Evolutionary conservation across 2,113 vertebrate genomes (phyloP).

Genomic region (Nesogale talazaci): DNA sequence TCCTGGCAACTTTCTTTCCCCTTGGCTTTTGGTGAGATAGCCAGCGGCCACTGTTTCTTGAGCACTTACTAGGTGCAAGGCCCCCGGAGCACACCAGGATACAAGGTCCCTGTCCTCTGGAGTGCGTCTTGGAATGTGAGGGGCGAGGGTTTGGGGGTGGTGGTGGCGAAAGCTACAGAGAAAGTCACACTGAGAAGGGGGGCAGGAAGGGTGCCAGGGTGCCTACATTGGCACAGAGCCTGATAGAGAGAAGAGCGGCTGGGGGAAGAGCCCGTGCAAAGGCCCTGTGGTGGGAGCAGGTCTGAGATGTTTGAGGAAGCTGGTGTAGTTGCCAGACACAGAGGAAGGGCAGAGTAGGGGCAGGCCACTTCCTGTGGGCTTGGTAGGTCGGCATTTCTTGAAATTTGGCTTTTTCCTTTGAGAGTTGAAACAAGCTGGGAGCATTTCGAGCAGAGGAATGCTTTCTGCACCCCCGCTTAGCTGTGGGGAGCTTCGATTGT

Average conservation of each 20-base stretch:
- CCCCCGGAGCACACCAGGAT: background rate
- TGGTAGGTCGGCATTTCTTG: background rate
- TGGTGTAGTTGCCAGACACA: background rate
- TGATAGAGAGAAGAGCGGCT: background rate
- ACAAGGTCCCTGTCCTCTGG: background rate
- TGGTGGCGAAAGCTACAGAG: background rate
- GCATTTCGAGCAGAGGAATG: background rate
- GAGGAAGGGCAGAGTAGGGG: background rate
- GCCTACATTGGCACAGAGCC: background rate
- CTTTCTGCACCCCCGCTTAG: background rate
- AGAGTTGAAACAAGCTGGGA: background rate
- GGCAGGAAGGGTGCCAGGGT: background rate
- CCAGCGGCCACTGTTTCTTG: background rate
- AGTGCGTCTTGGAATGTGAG: background rate
- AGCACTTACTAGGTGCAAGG: background rate
- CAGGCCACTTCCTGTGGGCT: background rate
- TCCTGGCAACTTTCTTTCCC: background rate
- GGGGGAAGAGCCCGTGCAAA: background rate
- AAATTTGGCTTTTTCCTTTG: background rate
- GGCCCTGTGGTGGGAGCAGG: background rate
- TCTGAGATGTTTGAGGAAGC: background rate
- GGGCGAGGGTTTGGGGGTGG: background rate
- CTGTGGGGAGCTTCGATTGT: background rate
- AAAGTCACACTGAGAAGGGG: background rate
- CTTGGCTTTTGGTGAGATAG: background rate